Evolutionary conservation across 92 coral and sea anemone species (phyloP), one percentile per base, ranked within the genome.

Genomic region (Zoanthus sociatus): DNA sequence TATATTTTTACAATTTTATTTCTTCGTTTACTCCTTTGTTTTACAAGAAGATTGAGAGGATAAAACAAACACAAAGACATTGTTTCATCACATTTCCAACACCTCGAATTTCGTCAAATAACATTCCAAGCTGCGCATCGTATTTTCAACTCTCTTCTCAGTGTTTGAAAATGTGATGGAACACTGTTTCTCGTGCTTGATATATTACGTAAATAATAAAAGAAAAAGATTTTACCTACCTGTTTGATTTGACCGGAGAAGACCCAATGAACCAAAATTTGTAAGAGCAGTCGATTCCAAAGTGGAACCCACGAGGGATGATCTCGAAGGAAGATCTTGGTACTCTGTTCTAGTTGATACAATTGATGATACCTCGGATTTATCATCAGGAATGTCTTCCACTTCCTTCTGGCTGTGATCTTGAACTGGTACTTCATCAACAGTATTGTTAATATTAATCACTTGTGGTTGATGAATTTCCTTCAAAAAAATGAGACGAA

Each of bases 321-420:
- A 92, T 70, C 95, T 89, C 74, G 91, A 91, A 5, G 98, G 98
- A 77, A 94, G 91, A 45, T 94, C 98, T 15, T 85, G 94, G 73
- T 94, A 94, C 82, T 94, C 98, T 33, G 98, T 94, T 73, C 92
- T 88, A 71, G 90, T 94, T 30, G 98, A 94, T 26, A 94, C 86
- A 73, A 94, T 79, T 11, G 98, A 94, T 11, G 98, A 94, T 9
- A 86, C 94, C 46, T 94, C 98, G 76, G 98, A 94, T 68, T 73
- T 82, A 63, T 94, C 90, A 71, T 94, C 98, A 12, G 95, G 95
- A 18, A 94, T 82, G 33, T 94, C 93, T 53, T 79, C 89, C 30
- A 11, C 56, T 31, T 48, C 75, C 20, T 67, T 53, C 30, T 64
- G 45, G 50, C 15, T 26, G 11, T 6, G 50, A 64, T 92, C 98